These are phyloP conservation scores for Hoplostethus mediterraneus DNA, from an alignment of 2,797 vertebrate species.

Conservation along the genomic window DNA sequence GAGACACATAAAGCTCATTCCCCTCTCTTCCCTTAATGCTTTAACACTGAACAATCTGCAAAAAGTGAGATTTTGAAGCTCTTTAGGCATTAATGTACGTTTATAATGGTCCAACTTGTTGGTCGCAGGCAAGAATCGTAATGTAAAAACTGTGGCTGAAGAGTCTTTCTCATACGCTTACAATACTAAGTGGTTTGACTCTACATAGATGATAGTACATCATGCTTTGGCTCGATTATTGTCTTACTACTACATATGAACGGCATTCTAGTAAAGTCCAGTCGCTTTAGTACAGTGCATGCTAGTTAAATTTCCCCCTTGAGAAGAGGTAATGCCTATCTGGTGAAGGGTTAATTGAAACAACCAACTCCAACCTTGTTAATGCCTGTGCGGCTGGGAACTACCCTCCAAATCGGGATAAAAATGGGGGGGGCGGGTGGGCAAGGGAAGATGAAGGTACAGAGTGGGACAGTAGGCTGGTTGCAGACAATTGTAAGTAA, in stretches of 20 bases:
- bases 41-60: neutral
- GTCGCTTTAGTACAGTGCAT: slow-evolving; percentile 68
- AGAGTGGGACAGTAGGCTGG: slow-evolving; percentile 75
- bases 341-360: slow-evolving; percentile 64
- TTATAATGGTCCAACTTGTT: neutral
- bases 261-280: slow-evolving; percentile 52
- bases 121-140: slow-evolving; percentile 17
- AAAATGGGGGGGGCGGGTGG: slow-evolving; percentile 25
- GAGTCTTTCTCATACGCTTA: slow-evolving; percentile 40
- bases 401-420: slow-evolving; percentile 80
- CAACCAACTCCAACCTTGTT: slow-evolving; percentile 79
- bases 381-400: slow-evolving; percentile 83
- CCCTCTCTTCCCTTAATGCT: slow-evolving; percentile 18
- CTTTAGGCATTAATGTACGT: neutral
- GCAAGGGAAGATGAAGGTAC: slow-evolving; percentile 23
- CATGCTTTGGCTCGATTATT: slow-evolving; percentile 70
- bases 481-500: slow-evolving; percentile 76
- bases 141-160: slow-evolving; percentile 36
- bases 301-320: slow-evolving; percentile 58
- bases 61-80: slow-evolving; percentile 10
- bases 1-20: slow-evolving; percentile 45
- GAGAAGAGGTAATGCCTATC: slow-evolving; percentile 49
- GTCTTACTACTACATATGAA: slow-evolving; percentile 44
- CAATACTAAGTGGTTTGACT: slow-evolving; percentile 57
- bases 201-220: slow-evolving; percentile 45